Percentiles rank a stretch among this genome's conserved stretches.
Conservation (phyloP, 2,888 invertebrate species). For the Nemotelus pantherinus region DNA sequence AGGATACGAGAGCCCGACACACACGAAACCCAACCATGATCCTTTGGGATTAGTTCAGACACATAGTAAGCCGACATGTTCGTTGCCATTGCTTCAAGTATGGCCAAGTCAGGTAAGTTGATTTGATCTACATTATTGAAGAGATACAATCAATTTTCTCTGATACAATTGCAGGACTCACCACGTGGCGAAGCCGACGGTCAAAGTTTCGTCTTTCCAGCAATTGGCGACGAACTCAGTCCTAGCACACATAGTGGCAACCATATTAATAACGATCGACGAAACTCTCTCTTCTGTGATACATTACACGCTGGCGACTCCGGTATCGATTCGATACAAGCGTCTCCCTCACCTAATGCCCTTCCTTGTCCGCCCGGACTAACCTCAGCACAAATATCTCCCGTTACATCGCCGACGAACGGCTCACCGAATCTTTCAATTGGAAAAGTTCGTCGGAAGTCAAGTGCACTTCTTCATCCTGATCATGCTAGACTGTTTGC, state of each 20-base stretch:
- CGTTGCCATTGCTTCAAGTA: constrained; percentile 71
- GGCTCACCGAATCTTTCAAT: constrained; percentile 63
- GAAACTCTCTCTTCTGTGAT: constrained; percentile 65
- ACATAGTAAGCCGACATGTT: constrained; percentile 66
- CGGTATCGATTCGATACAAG: constrained; percentile 78
- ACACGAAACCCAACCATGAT: constrained; percentile 60
- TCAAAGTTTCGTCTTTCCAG: constrained; percentile 75
- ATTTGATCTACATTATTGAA: not conserved
- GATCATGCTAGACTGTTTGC: constrained; percentile 75
- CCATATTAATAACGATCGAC: constrained; percentile 54
- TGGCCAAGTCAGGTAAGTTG: constrained; percentile 72
- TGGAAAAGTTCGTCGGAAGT: constrained; percentile 66
- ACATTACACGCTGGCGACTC: constrained; percentile 71
- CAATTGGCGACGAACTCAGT: constrained; percentile 60
- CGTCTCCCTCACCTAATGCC: constrained; percentile 68
- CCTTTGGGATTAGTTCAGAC: constrained; percentile 61
- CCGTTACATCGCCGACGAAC: constrained; percentile 62
- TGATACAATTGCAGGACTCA: constrained; percentile 67
- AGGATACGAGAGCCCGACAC: constrained; percentile 68
- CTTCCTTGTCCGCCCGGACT: constrained; percentile 62
- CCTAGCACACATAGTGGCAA: constrained; percentile 20
- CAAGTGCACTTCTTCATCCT: constrained; percentile 72
- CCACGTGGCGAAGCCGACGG: constrained; percentile 75
- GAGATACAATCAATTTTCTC: too few relatives aligned
- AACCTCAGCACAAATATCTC: constrained; percentile 62